phyloP scores from a whole-genome alignment of 2,797 vertebrate species.

The Melanotaenia parkinsoni region DNA sequence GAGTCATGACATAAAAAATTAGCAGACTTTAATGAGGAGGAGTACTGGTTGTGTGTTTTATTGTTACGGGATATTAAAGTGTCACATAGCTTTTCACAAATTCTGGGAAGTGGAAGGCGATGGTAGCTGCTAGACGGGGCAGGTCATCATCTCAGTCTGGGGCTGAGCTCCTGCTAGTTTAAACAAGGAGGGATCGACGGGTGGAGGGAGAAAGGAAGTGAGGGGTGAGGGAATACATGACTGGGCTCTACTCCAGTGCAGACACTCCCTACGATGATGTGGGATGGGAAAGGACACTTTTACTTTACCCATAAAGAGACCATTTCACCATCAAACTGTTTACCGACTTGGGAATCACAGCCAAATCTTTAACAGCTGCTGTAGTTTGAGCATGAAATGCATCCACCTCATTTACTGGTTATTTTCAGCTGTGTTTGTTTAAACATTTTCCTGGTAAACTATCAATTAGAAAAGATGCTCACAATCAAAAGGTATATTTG shows the following conservation, averaged over 20 bases:
- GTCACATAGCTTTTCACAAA: slow-evolving; percentile 19
- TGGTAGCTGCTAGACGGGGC: slow-evolving; percentile 32
- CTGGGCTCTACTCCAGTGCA: slow-evolving; percentile 60
- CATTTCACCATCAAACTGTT: slow-evolving; percentile 62
- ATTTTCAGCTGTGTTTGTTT: slow-evolving; percentile 34
- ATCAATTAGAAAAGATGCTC: slow-evolving; percentile 32
- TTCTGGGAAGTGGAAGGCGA: slow-evolving; percentile 54
- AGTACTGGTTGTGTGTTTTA: slow-evolving; percentile 33
- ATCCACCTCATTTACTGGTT: slow-evolving; percentile 26
- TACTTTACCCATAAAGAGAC: slow-evolving; percentile 62
- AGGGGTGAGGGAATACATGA: slow-evolving; percentile 51
- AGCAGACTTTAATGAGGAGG: slow-evolving; percentile 24
- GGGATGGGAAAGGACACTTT: slow-evolving; percentile 54
- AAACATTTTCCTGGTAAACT: slow-evolving; percentile 48
- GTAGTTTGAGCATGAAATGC: slow-evolving; percentile 18
- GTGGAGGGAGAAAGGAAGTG: slow-evolving; percentile 51
- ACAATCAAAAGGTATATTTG: not conserved
- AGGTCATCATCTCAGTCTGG: slow-evolving; percentile 48
- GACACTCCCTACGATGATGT: slow-evolving; percentile 68
- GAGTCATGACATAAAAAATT: slow-evolving; percentile 36
- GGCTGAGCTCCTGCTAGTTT: slow-evolving; percentile 35
- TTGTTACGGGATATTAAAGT: slow-evolving; percentile 20
- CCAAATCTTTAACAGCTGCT: slow-evolving; percentile 61
- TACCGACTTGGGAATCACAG: slow-evolving; percentile 32
- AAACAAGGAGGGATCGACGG: slow-evolving; percentile 42